phyloP scores from a whole-genome alignment of 2,113 vertebrate genomes.

The Tetrax tetrax region DNA sequence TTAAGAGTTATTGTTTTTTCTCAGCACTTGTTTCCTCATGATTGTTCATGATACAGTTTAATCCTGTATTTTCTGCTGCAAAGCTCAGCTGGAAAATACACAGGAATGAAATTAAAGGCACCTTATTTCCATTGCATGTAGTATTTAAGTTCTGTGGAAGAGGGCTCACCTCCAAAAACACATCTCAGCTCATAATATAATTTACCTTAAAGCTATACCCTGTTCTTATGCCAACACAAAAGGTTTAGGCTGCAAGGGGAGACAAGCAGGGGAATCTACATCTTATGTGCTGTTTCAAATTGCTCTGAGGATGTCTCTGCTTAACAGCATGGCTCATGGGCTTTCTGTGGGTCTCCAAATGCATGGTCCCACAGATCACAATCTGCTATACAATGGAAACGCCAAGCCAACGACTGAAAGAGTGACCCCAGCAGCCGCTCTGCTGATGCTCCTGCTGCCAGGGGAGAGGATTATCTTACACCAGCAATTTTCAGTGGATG shows the following conservation, averaged over 20 bases:
- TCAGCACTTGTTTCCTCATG: not conserved
- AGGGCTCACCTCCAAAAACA: not conserved
- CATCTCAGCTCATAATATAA: not conserved
- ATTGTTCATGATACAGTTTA: not conserved
- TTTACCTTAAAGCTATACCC: not conserved
- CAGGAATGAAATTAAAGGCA: not conserved
- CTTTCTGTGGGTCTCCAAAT: not conserved
- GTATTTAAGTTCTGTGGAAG: not conserved
- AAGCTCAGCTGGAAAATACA: not conserved
- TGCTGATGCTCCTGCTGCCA: not conserved
- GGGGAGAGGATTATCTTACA: constrained; percentile 7
- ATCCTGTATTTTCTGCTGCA: not conserved
- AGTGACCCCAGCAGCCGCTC: not conserved
- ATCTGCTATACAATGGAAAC: not conserved
- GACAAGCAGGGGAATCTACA: not conserved
- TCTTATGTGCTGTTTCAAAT: not conserved
- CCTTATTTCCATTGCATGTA: not conserved
- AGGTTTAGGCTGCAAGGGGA: not conserved
- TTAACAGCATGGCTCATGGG: not conserved
- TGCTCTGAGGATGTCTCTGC: not conserved
- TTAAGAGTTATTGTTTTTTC: not conserved
- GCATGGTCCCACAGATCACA: not conserved
- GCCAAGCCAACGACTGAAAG: not conserved
- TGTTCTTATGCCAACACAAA: not conserved
- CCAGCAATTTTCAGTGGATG: not conserved